These are phyloP conservation scores for Catonia carolina DNA, from an alignment of 2,888 invertebrate species.

Conservation along the genomic window DNA sequence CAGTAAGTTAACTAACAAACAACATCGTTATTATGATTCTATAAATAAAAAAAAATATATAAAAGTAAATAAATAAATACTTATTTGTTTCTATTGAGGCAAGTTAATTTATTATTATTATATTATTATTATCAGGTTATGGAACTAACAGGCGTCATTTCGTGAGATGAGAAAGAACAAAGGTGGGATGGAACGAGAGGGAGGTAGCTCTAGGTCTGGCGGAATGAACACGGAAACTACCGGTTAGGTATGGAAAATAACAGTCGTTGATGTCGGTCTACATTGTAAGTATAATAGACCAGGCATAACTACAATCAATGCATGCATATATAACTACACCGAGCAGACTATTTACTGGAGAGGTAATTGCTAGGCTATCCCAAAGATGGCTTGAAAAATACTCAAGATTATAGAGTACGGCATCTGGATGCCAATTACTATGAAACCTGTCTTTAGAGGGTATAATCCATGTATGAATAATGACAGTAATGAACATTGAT, in stretches of 20 bases:
- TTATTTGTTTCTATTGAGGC: too few relatives aligned
- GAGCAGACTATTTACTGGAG: constrained; percentile 16
- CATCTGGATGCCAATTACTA: constrained; percentile 21
- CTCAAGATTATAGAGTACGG: constrained; percentile 21
- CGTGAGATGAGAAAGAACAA: background rate
- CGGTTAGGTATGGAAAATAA: constrained; percentile 20
- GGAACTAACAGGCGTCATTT: too few relatives aligned
- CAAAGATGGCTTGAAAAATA: constrained; percentile 11
- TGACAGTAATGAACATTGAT: constrained; percentile 26
- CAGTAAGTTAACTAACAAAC: too few relatives aligned
- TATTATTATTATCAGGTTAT: too few relatives aligned
- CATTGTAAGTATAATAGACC: constrained; percentile 19
- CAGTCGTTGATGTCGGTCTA: constrained; percentile 17
- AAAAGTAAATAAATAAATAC: too few relatives aligned
- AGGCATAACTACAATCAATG: constrained; percentile 16
- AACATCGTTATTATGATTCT: too few relatives aligned
- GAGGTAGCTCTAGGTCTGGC: background rate
- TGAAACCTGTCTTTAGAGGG: constrained; percentile 23
- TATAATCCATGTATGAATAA: constrained; percentile 24
- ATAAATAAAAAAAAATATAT: too few relatives aligned
- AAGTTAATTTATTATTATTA: too few relatives aligned
- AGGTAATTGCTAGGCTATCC: constrained; percentile 10
- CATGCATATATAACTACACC: constrained; percentile 27
- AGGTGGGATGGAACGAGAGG: background rate
- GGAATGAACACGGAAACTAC: constrained; percentile 18